Percentiles rank a stretch among this genome's conserved stretches.
Conservation (phyloP, 1,140 invertebrate genomes). For the Laupala kohalensis region DNA sequence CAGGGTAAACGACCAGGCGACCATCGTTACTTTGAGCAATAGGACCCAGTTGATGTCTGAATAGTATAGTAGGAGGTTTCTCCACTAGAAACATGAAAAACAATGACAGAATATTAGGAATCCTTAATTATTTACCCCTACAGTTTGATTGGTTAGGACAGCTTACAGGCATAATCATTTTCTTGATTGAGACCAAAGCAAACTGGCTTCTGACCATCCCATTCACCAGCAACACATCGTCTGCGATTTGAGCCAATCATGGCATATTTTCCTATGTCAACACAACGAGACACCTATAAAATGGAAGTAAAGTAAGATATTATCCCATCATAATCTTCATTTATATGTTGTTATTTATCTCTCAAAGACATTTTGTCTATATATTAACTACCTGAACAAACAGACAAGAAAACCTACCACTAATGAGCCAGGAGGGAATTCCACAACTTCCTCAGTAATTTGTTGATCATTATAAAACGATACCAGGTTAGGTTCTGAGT, state of each 20-base stretch:
- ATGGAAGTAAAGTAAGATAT: no score
- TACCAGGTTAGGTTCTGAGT: conserved; percentile 62
- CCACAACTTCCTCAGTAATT: conserved; percentile 56
- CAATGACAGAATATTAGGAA: no score
- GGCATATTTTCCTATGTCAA: conserved; percentile 62
- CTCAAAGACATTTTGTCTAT: no score
- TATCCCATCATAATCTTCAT: no score
- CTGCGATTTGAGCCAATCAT: conserved; percentile 43
- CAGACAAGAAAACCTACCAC: conserved; percentile 36
- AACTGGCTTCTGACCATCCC: conserved; percentile 60
- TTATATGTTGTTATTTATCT: no score
- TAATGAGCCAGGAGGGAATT: conserved; percentile 58
- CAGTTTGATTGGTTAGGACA: no score
- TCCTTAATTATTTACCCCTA: no score
- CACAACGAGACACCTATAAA: conserved; percentile 42
- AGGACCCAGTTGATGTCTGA: conserved; percentile 62
- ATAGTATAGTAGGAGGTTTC: conserved; percentile 71
- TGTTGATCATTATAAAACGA: conserved; percentile 66
- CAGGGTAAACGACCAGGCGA: conserved; percentile 69
- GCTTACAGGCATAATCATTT: conserved; percentile 68
- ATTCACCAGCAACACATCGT: conserved; percentile 57
- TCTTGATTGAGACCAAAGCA: conserved; percentile 73
- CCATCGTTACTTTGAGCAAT: conserved; percentile 78
- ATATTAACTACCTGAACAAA: no score
- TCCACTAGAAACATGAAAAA: conserved; percentile 61